Conservation (phyloP, 2,113 vertebrate genomes). For the Charadrius vociferus region DNA sequence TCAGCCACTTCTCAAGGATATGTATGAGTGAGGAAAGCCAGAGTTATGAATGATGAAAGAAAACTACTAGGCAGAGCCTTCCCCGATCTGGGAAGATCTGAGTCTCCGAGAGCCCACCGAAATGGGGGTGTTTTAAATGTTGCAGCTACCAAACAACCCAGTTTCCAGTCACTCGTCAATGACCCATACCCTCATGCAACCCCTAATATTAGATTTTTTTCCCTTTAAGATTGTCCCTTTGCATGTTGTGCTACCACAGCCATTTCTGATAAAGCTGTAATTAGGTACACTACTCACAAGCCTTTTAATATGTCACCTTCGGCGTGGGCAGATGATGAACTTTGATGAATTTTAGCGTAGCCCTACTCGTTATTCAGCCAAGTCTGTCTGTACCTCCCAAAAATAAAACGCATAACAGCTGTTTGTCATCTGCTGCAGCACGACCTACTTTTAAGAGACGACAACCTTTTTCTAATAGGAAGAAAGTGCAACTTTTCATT, state of each 20-base stretch:
- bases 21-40: background rate
- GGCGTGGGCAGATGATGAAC: background rate
- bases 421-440: background rate
- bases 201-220: fast-evolving
- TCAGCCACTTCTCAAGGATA: background rate
- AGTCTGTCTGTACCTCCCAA: background rate
- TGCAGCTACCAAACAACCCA: background rate
- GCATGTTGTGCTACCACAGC: background rate
- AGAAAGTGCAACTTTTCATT: background rate
- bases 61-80: background rate
- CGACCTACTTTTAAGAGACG: background rate
- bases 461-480: background rate
- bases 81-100: background rate
- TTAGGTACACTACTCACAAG: background rate
- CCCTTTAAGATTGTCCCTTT: background rate
- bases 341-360: background rate
- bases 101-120: fast-evolving
- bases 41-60: background rate
- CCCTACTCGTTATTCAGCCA: background rate
- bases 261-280: background rate
- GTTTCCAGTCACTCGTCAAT: background rate
- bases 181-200: background rate
- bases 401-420: background rate
- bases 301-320: background rate
- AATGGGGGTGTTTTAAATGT: background rate